phyloP scores from a whole-genome alignment of 2,888 invertebrate genomes.

The Dyspetes luteomarginatus region DNA sequence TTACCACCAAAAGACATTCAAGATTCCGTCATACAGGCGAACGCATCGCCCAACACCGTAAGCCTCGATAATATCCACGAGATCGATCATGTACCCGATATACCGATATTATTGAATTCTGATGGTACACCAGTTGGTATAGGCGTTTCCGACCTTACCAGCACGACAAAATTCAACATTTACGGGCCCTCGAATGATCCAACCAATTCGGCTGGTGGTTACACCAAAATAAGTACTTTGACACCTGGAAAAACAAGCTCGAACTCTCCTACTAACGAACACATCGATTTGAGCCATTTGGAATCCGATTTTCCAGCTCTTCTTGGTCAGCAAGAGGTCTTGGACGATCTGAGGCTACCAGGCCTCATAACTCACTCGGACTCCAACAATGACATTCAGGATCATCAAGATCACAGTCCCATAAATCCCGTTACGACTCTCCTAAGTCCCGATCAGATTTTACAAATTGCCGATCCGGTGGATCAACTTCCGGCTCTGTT shows the following conservation, averaged over 20 bases:
- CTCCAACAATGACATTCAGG: conserved; percentile 74
- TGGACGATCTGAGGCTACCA: conserved; percentile 78
- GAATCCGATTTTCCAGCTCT: conserved; percentile 75
- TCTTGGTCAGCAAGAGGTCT: conserved; percentile 76
- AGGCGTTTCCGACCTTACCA: conserved; percentile 34
- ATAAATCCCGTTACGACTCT: conserved; percentile 78
- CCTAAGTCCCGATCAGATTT: conserved; percentile 79
- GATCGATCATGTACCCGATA: conserved; percentile 80
- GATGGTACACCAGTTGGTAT: conserved; percentile 79
- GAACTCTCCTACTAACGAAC: conserved; percentile 71
- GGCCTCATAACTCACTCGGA: conserved; percentile 76
- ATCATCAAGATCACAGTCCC: conserved; percentile 66
- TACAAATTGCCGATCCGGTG: conserved; percentile 81
- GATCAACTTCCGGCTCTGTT: conserved; percentile 81
- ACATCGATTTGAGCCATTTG: conserved; percentile 70
- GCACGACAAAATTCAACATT: conserved; percentile 40
- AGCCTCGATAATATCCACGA: conserved; percentile 74
- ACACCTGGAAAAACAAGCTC: conserved; percentile 72
- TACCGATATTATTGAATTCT: conserved; percentile 79
- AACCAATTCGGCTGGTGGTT: conserved; percentile 57
- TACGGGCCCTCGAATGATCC: conserved; percentile 60
- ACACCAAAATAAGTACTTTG: conserved; percentile 75
- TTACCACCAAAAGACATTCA: conserved; percentile 85
- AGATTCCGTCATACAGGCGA: conserved; percentile 74
- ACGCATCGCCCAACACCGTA: conserved; percentile 70